These are phyloP conservation scores for Dynastes hyllus DNA, from an alignment of 2,888 invertebrate species.

Conservation along the genomic window DNA sequence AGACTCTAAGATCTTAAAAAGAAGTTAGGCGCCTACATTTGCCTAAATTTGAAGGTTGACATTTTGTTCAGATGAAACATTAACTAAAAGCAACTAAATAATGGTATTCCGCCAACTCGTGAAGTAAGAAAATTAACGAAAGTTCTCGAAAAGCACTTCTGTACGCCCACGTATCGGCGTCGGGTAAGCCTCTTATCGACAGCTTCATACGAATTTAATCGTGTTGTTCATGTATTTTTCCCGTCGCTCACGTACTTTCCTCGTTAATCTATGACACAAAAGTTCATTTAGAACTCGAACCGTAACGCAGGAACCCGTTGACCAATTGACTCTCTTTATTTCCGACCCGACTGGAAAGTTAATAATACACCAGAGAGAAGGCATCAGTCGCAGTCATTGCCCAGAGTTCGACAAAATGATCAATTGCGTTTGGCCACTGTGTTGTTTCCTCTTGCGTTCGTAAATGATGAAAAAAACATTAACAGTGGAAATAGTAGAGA, in stretches of 20 bases:
- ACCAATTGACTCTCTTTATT: constrained; percentile 17
- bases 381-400: constrained; percentile 14
- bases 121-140: too few species aligned
- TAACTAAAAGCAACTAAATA: too few species aligned
- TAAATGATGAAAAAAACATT: constrained; percentile 2
- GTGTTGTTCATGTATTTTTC: constrained; percentile 16
- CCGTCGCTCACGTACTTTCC: constrained; percentile 1
- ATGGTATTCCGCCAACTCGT: too few species aligned
- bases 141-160: too few species aligned
- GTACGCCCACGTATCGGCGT: neutral
- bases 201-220: constrained; percentile 3
- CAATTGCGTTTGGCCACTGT: neutral
- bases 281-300: constrained; percentile 29
- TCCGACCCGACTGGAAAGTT: constrained; percentile 17
- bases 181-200: neutral
- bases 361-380: constrained; percentile 28
- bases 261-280: constrained; percentile 27
- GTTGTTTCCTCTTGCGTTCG: neutral
- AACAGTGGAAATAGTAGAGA: too few species aligned
- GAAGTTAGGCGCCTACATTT: too few species aligned
- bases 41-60: too few species aligned
- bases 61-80: too few species aligned
- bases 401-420: constrained; percentile 17
- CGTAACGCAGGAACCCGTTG: neutral
- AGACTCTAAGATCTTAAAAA: too few species aligned